Evolutionary conservation across 2,888 invertebrate genomes (phyloP).

Genomic region (Resseliella maxima): DNA sequence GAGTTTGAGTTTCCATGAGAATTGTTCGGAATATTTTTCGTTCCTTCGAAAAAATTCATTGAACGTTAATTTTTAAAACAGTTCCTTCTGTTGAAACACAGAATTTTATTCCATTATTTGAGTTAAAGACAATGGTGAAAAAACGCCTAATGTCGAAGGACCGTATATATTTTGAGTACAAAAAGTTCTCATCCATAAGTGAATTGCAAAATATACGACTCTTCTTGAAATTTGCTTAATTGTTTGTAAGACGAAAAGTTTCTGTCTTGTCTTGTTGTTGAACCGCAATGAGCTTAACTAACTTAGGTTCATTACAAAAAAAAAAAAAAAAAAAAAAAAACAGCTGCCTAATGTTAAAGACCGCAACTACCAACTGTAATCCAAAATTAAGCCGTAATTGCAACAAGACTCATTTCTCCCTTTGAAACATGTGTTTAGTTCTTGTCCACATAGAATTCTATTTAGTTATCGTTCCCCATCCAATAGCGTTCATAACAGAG

Average conservation of each 20-base stretch:
- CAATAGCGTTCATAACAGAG: neutral
- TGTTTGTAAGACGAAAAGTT: neutral
- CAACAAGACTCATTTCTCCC: neutral
- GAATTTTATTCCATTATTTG: too few species aligned
- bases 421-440: constrained; percentile 7
- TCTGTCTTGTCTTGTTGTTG: neutral
- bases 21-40: too few species aligned
- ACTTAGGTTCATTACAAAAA: neutral
- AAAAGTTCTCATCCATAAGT: neutral
- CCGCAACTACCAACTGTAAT: neutral
- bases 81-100: too few species aligned
- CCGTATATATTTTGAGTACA: too few species aligned
- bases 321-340: constrained; percentile 20
- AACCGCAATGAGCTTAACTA: neutral
- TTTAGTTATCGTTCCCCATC: neutral
- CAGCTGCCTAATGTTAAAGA: neutral
- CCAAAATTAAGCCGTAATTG: constrained; percentile 9
- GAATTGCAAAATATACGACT: too few species aligned
- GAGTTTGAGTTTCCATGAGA: too few species aligned
- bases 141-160: too few species aligned
- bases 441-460: neutral
- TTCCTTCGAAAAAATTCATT: too few species aligned
- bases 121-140: too few species aligned
- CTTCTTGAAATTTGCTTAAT: neutral
- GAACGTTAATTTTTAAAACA: too few species aligned